A percentile compares a stretch with the other conserved stretches of the same genome.
Evolutionary conservation across 1,140 invertebrate genomes (phyloP).

Genomic region (Marisa cornuarietis): DNA sequence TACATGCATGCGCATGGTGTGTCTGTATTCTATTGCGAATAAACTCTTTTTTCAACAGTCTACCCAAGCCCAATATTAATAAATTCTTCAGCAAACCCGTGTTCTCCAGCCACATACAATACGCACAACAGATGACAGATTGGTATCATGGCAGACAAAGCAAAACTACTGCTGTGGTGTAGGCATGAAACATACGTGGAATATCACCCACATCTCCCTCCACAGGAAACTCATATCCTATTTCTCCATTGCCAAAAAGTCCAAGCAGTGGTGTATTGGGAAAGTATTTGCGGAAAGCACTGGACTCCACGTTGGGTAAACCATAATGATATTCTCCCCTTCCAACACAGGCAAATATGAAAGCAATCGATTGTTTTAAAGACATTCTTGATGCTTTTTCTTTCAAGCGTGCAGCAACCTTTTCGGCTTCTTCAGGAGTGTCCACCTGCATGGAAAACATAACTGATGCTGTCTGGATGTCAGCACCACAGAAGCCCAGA

Average conservation of each 20-base stretch:
- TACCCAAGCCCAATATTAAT: too few relatives aligned
- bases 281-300: constrained; percentile 71
- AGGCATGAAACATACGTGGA: constrained; percentile 57
- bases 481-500: constrained; percentile 57
- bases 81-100: neutral
- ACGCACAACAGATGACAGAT: neutral
- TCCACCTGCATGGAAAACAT: constrained; percentile 49
- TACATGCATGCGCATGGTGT: too few relatives aligned
- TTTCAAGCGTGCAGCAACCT: constrained; percentile 58
- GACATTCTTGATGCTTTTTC: constrained; percentile 45
- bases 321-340: constrained; percentile 65
- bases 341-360: constrained; percentile 73
- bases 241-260: constrained; percentile 73
- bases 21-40: too few relatives aligned
- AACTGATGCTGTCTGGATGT: constrained; percentile 57
- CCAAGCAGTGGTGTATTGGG: constrained; percentile 72
- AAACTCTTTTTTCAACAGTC: too few relatives aligned
- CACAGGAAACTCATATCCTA: constrained; percentile 65
- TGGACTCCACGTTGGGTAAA: constrained; percentile 69
- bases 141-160: constrained; percentile 42
- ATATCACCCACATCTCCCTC: constrained; percentile 24
- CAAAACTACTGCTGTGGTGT: constrained; percentile 60
- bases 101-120: neutral
- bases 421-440: constrained; percentile 43
- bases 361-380: constrained; percentile 66